A percentile compares a stretch with the other conserved stretches of the same genome.
Conservation (phyloP, 2,888 invertebrate genomes). For the Hypolimnas misippus region DNA sequence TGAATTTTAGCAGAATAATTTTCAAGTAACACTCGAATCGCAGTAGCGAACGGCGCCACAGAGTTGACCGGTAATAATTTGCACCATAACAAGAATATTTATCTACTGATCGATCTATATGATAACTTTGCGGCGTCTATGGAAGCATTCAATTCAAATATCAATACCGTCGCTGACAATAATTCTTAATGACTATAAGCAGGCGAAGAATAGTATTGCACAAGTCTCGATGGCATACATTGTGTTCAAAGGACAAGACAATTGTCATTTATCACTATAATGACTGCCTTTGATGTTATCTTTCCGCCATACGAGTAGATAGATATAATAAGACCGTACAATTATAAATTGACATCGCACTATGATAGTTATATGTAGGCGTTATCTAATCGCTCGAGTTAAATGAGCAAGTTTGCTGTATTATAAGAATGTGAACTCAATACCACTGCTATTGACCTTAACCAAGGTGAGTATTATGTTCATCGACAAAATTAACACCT, state of each 20-base stretch:
- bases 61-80: slow-evolving; percentile 52
- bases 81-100: slow-evolving; percentile 57
- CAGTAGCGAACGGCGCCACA: slow-evolving; percentile 26
- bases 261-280: slow-evolving; percentile 81
- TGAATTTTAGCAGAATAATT: slow-evolving; percentile 15
- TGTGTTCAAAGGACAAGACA: slow-evolving; percentile 77
- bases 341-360: slow-evolving; percentile 63
- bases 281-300: slow-evolving; percentile 81
- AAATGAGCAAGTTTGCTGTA: slow-evolving; percentile 34
- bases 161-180: slow-evolving; percentile 71
- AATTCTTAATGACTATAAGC: slow-evolving; percentile 77
- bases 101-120: slow-evolving; percentile 69
- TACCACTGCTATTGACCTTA: slow-evolving; percentile 61
- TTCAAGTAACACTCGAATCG: slow-evolving; percentile 10
- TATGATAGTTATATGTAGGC: slow-evolving; percentile 50
- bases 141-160: slow-evolving; percentile 81
- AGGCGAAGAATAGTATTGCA: slow-evolving; percentile 77
- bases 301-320: slow-evolving; percentile 56
- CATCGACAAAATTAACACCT: slow-evolving; percentile 66
- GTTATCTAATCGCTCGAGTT: slow-evolving; percentile 50
- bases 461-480: slow-evolving; percentile 66
- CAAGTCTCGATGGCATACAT: slow-evolving; percentile 75
- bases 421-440: slow-evolving; percentile 51
- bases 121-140: slow-evolving; percentile 67
- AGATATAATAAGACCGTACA: slow-evolving; percentile 55